Evolutionary conservation across 2,888 invertebrate genomes (phyloP).

Genomic region (Osedax fenrisi): DNA sequence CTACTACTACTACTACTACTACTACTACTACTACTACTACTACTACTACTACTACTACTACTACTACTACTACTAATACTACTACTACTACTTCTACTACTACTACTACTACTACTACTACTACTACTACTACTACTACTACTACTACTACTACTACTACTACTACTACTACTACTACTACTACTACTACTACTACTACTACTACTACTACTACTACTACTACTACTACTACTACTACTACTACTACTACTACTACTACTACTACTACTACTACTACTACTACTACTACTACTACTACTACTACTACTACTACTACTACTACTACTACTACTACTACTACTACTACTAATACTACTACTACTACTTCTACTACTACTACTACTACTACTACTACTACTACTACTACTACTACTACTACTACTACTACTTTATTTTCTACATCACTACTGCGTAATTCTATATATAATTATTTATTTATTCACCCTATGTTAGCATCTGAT

Average conservation of each 20-base stretch:
- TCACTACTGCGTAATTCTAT: too few relatives aligned
- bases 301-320: not conserved
- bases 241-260: not conserved
- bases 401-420: constrained; percentile 1
- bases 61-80: too few relatives aligned
- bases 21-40: constrained; percentile 5
- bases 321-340: not conserved
- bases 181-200: not conserved
- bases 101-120: too few relatives aligned
- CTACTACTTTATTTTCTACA: too few relatives aligned
- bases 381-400: not conserved
- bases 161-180: not conserved
- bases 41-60: constrained; percentile 2
- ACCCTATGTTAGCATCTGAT: too few relatives aligned
- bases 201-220: not conserved
- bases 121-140: constrained; percentile 2
- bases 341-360: too few relatives aligned
- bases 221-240: not conserved
- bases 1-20: not conserved
- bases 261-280: not conserved
- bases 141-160: not conserved
- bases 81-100: too few relatives aligned
- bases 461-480: too few relatives aligned
- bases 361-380: too few relatives aligned
- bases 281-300: not conserved